Evolutionary conservation across 92 coral and sea anemone species (phyloP).

Genomic region (Plumapathes pennacea): DNA sequence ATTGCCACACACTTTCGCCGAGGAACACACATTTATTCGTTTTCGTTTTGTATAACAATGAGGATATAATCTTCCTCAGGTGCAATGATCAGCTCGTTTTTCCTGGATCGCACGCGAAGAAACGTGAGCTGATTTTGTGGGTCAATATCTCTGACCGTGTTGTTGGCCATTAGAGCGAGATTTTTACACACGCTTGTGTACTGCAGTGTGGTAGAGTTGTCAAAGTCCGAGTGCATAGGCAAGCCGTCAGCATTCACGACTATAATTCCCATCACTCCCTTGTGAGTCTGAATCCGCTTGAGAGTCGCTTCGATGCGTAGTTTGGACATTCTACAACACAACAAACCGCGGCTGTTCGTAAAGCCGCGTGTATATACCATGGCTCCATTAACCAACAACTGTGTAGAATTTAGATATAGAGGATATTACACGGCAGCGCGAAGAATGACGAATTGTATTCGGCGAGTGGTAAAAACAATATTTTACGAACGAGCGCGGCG

Average conservation of each 20-base stretch:
- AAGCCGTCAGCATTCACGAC: slow-evolving; percentile 82
- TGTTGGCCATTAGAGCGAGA: slow-evolving; percentile 58
- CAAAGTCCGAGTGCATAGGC: slow-evolving; percentile 73
- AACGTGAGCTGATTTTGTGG: slow-evolving; percentile 70
- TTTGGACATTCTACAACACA: too few species aligned
- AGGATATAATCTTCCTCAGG: slow-evolving; percentile 64
- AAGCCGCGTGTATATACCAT: too few species aligned
- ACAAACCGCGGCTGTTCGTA: too few species aligned
- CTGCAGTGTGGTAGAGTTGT: slow-evolving; percentile 69
- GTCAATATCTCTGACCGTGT: slow-evolving; percentile 74
- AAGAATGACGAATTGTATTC: too few species aligned
- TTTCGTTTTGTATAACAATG: slow-evolving; percentile 69
- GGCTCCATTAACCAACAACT: too few species aligned
- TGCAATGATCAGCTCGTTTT: slow-evolving; percentile 80
- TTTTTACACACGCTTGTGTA: slow-evolving; percentile 58
- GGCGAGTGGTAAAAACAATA: too few species aligned
- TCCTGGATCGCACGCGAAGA: slow-evolving; percentile 70
- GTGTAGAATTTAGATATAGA: too few species aligned
- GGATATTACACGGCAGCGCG: too few species aligned
- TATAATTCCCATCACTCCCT: slow-evolving; percentile 70
- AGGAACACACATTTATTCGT: slow-evolving; percentile 49
- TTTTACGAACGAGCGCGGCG: too few species aligned
- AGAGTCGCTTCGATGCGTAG: slow-evolving; percentile 66
- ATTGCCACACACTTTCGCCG: too few species aligned
- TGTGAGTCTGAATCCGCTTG: slow-evolving; percentile 65